These are phyloP conservation scores for Phylloscopus trochilus DNA, from an alignment of 2,113 vertebrate genomes.

Conservation along the genomic window DNA sequence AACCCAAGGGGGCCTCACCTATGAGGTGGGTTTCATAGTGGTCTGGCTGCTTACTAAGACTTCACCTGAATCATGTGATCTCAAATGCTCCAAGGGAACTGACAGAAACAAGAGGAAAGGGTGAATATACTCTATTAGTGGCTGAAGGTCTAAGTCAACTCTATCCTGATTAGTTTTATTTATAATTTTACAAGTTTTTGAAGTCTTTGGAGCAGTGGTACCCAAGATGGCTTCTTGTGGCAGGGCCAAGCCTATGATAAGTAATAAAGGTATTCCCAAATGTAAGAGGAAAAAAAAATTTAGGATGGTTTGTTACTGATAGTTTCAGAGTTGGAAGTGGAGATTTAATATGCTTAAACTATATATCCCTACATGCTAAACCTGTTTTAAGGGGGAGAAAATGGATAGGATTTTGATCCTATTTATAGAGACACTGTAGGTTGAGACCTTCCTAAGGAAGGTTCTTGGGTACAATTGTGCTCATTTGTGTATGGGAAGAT, in stretches of 20 bases:
- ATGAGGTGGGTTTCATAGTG: rapidly evolving
- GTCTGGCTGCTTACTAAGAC: not conserved
- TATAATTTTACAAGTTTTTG: not conserved
- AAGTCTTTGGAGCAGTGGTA: not conserved
- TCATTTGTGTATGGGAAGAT: not conserved
- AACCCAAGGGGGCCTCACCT: not conserved
- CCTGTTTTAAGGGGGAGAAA: not conserved
- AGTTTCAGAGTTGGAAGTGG: not conserved
- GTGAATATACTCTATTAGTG: not conserved
- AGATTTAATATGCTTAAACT: not conserved
- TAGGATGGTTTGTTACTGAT: not conserved
- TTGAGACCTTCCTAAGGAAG: not conserved
- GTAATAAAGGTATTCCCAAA: not conserved
- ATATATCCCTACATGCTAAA: not conserved
- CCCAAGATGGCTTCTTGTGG: not conserved
- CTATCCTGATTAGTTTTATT: not conserved
- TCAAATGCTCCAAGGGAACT: not conserved
- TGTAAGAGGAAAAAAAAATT: not conserved
- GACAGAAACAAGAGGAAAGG: not conserved
- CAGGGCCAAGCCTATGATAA: not conserved
- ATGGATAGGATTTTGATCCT: not conserved
- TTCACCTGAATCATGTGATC: not conserved
- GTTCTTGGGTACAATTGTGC: rapidly evolving
- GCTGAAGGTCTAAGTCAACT: not conserved
- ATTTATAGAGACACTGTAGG: not conserved